These are phyloP conservation scores for Drosophila bunnanda DNA, from an alignment of 2,888 invertebrate genomes.

Conservation along the genomic window DNA sequence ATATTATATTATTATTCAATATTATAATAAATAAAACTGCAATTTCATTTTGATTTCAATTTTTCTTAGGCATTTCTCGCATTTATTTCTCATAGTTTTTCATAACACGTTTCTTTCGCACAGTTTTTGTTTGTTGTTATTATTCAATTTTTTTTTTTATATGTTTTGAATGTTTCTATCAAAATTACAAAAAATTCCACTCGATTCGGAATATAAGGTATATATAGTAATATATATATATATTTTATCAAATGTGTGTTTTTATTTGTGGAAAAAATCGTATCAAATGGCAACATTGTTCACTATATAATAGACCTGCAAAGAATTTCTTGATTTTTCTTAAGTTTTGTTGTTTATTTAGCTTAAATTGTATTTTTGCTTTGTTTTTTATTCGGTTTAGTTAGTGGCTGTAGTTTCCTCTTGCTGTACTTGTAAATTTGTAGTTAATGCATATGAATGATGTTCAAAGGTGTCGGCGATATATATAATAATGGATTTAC, in stretches of 20 bases:
- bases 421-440: constrained; percentile 50
- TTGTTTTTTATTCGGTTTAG: constrained; percentile 15
- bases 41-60: constrained; percentile 23
- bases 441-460: constrained; percentile 50
- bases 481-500: constrained; percentile 24
- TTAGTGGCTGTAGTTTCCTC: constrained; percentile 42
- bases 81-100: constrained; percentile 66
- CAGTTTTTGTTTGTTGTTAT: constrained; percentile 45
- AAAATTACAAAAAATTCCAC: constrained; percentile 80
- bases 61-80: constrained; percentile 72
- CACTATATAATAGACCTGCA: constrained; percentile 78
- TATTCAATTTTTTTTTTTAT: constrained; percentile 52
- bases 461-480: constrained; percentile 38
- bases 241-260: constrained; percentile 70
- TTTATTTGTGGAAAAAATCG: constrained; percentile 67
- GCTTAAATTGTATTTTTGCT: constrained; percentile 15
- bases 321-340: constrained; percentile 67
- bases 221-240: constrained; percentile 52
- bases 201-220: constrained; percentile 79
- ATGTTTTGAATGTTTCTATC: constrained; percentile 77
- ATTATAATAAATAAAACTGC: constrained; percentile 8
- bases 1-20: too few relatives aligned
- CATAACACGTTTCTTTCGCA: constrained; percentile 60
- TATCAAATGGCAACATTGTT: constrained; percentile 80
- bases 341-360: constrained; percentile 40